A percentile compares a stretch with the other conserved stretches of the same genome.
These are phyloP conservation scores for Hoplodrina ambigua DNA, from an alignment of 2,888 invertebrate species.

Conservation along the genomic window DNA sequence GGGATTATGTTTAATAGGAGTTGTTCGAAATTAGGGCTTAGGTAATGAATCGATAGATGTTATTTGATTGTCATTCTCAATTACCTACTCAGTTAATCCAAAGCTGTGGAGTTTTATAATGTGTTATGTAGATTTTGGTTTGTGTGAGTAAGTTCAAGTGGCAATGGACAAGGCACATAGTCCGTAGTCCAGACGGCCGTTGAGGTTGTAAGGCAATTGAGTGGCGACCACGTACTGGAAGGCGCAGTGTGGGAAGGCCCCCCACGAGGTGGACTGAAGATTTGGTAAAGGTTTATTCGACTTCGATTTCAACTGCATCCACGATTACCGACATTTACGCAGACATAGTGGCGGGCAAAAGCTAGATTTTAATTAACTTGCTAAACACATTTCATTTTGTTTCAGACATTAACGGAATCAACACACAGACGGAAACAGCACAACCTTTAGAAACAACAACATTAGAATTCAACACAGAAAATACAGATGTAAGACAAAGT, in stretches of 20 bases:
- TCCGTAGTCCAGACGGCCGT: too few relatives aligned
- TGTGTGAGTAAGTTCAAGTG: too few relatives aligned
- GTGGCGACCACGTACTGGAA: too few relatives aligned
- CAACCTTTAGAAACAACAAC: constrained; percentile 63
- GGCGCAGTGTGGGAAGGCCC: too few relatives aligned
- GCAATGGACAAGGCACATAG: too few relatives aligned
- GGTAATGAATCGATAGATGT: background rate
- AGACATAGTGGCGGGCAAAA: too few relatives aligned
- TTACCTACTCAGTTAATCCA: background rate
- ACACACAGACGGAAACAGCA: constrained; percentile 67
- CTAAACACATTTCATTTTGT: constrained; percentile 58
- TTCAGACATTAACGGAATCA: constrained; percentile 78
- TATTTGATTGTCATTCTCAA: background rate
- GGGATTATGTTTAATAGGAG: constrained; percentile 9
- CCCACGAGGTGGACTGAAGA: too few relatives aligned
- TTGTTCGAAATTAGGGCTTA: background rate
- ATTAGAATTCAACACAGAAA: constrained; percentile 53
- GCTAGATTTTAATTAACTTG: background rate
- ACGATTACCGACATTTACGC: too few relatives aligned
- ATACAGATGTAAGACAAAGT: constrained; percentile 54
- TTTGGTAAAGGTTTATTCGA: too few relatives aligned
- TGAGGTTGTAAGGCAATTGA: too few relatives aligned
- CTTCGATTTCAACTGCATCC: too few relatives aligned
- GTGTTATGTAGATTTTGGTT: background rate
- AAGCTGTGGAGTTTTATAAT: background rate